Conservation (phyloP, 2,113 vertebrate species). For the Nematolebias whitei region DNA sequence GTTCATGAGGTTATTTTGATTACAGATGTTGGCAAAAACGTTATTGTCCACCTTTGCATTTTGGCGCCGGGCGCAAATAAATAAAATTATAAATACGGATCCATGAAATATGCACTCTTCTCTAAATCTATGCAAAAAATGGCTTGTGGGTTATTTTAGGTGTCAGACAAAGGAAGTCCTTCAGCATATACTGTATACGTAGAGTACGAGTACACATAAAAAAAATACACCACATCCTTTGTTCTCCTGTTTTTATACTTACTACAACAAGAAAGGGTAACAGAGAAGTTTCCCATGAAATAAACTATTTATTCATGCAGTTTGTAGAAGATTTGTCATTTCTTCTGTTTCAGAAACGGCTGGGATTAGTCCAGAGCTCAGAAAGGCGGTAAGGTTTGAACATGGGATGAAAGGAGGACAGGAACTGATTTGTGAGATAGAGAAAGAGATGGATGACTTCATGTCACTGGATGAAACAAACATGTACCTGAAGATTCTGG, state of each 20-base stretch:
- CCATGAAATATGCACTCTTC: too few species aligned
- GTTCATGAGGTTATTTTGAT: too few species aligned
- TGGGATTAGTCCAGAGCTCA: background rate
- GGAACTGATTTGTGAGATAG: slow-evolving; percentile 59
- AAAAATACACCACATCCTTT: slow-evolving; percentile 8
- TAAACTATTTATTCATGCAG: background rate
- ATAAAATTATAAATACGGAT: too few species aligned
- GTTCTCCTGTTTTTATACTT: background rate
- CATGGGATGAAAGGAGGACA: background rate
- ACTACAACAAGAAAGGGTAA: background rate
- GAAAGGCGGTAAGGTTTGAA: background rate
- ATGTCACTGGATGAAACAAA: slow-evolving; percentile 59
- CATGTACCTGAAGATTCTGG: slow-evolving; percentile 87
- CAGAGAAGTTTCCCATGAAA: background rate
- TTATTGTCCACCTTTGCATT: background rate
- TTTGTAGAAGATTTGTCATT: background rate
- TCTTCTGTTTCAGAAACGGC: slow-evolving; percentile 15
- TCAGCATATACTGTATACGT: background rate
- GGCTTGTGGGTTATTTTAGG: background rate
- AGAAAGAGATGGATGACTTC: slow-evolving; percentile 56
- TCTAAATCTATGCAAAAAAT: too few species aligned
- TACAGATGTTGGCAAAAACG: too few species aligned
- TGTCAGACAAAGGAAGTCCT: slow-evolving; percentile 32
- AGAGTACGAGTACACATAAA: background rate
- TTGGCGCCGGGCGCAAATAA: background rate